Evolutionary conservation across 2,888 invertebrate species (phyloP).

Genomic region (Habroteleia sp.): DNA sequence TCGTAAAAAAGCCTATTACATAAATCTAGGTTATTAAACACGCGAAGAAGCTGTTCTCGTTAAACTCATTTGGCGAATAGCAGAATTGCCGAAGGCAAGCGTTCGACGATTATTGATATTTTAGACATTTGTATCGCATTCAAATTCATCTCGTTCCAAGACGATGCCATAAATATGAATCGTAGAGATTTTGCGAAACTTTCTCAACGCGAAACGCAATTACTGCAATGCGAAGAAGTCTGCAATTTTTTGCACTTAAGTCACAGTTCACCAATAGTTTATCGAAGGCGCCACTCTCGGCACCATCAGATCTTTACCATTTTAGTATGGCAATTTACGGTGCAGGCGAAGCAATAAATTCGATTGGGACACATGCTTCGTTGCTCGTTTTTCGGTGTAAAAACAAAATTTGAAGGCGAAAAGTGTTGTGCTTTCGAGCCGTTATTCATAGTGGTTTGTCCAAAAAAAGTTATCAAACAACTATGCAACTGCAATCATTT

Average conservation of each 20-base stretch:
- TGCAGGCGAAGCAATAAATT: too few species aligned
- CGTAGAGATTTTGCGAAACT: neutral
- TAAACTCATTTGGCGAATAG: too few species aligned
- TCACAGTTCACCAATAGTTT: slow-evolving; percentile 5
- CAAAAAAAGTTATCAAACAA: slow-evolving; percentile 20
- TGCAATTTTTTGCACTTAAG: neutral
- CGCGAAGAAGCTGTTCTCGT: too few species aligned
- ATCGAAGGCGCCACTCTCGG: neutral
- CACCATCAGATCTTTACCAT: neutral
- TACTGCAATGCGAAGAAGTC: neutral
- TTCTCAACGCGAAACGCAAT: neutral
- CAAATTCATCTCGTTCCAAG: too few species aligned
- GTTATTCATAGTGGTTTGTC: slow-evolving; percentile 23
- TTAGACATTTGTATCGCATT: too few species aligned
- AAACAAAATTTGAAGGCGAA: slow-evolving; percentile 18
- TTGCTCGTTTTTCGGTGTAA: slow-evolving; percentile 9
- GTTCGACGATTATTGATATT: too few species aligned
- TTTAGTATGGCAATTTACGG: neutral
- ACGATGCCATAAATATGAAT: too few species aligned
- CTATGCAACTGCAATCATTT: slow-evolving; percentile 24
- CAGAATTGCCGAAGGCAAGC: too few species aligned
- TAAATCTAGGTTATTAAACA: slow-evolving; percentile 9
- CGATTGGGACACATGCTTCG: too few species aligned
- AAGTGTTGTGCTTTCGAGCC: slow-evolving; percentile 5
- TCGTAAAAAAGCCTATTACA: slow-evolving; percentile 1